Evolutionary conservation across 2,797 vertebrate species (phyloP), one percentile per base, ranked within the genome.

Genomic region (Acestrorhynchus altus): DNA sequence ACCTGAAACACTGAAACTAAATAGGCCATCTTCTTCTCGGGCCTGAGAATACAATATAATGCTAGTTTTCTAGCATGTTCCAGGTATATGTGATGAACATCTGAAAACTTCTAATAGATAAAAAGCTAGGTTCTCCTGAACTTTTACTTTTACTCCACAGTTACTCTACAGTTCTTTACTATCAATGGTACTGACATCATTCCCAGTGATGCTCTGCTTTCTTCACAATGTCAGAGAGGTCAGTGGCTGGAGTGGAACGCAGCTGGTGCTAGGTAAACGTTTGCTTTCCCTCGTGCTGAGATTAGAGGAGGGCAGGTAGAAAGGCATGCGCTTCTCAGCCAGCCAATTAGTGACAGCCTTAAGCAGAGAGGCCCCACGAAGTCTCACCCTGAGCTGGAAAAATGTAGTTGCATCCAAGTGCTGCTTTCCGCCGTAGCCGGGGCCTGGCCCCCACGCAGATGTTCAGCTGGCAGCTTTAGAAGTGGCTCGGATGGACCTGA

Each of bases 261-360:
- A 82, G 81, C 76, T 80, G 74, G 77, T 51, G 65, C 72, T 90
- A 86, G 88, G 86, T 91, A 92, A 92, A 92, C 81, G 85, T 91
- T 91, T 88, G 88, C 82, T 85, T 85, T 81, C 4, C 82, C 85
- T 88, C 85, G 85, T 85, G 89, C 89, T 83, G 85, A 92, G 90
- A 92, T 94, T 91, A 92, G 56, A 88, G 88, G 90, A 92, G 88
- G 91, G 88, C 89, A 92, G 90, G 90, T 92, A 91, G 59, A 88
- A 91, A 87, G 61, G 85, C 88, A 89, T 56, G 31, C 28, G 8
- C 91, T 92, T 90, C 88, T 92, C 88, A 88, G 76, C 85, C 80
- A 88, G 90, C 91, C 93, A 94, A 93, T 93, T 92, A 91, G 90
- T 87, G 87, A 88, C 79, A 76, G 86, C 88, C 42, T 77, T 88